A percentile compares a stretch with the other conserved stretches of the same genome.
These are phyloP conservation scores for Brachyistius frenatus DNA, from an alignment of 2,113 vertebrate species.

Conservation along the genomic window DNA sequence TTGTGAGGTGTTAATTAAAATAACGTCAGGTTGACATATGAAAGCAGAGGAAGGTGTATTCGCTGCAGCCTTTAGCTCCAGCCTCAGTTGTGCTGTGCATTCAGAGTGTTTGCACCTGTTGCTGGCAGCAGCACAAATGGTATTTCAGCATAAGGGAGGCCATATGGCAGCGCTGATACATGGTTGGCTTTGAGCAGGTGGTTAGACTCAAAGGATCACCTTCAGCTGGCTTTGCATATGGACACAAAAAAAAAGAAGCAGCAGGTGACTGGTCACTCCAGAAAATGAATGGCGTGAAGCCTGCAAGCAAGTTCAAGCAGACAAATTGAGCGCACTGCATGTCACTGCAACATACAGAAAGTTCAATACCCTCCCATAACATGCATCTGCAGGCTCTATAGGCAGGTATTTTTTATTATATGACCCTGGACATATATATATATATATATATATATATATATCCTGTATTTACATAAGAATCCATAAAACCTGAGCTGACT, in stretches of 20 bases:
- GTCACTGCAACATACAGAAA: too few relatives aligned
- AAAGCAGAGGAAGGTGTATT: conserved; percentile 1
- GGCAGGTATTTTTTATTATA: too few relatives aligned
- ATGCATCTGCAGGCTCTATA: too few relatives aligned
- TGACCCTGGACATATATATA: too few relatives aligned
- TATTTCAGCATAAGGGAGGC: conserved; percentile 14
- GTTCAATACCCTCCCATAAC: too few relatives aligned
- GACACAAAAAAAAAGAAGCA: not conserved
- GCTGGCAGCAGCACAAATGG: conserved; percentile 8
- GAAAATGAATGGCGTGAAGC: not conserved
- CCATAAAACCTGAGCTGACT: too few relatives aligned
- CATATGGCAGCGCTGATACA: conserved; percentile 12
- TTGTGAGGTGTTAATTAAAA: conserved; percentile 34
- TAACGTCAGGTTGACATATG: conserved; percentile 6
- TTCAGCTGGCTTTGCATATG: conserved; percentile 16
- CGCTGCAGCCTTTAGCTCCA: conserved; percentile 16
- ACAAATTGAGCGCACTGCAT: too few relatives aligned
- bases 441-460: too few relatives aligned
- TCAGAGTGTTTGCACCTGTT: not conserved
- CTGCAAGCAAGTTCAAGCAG: too few relatives aligned
- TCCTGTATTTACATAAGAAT: too few relatives aligned
- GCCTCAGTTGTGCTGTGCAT: not conserved
- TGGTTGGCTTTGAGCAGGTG: conserved; percentile 23
- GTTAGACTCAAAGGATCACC: conserved; percentile 3
- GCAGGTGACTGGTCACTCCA: not conserved